Conservation (phyloP, 2,888 invertebrate genomes). For the Hirtodrosophila trivittata region DNA sequence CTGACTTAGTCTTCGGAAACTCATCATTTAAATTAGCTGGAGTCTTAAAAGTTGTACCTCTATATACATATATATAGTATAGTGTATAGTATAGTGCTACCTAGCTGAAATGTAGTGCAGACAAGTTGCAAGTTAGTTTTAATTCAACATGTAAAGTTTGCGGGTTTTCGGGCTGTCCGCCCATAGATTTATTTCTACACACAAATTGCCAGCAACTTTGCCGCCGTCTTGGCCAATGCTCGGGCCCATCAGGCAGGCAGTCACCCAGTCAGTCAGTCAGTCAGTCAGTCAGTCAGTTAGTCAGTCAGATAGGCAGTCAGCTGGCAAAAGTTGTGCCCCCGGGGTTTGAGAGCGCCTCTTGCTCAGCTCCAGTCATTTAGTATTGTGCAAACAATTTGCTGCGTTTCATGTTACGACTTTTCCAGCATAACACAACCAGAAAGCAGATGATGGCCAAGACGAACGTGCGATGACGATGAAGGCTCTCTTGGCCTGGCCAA, state of each 20-base stretch:
- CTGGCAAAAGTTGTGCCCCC: slow-evolving; percentile 21
- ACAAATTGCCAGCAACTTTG: slow-evolving; percentile 20
- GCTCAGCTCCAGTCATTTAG: slow-evolving; percentile 52
- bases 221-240: slow-evolving; percentile 12
- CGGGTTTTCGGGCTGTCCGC: slow-evolving; percentile 18
- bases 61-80: too few relatives aligned
- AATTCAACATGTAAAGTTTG: slow-evolving; percentile 20
- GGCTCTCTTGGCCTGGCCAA: slow-evolving; percentile 13
- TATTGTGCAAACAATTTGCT: slow-evolving; percentile 72
- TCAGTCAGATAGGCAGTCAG: slow-evolving; percentile 1
- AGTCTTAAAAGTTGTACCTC: slow-evolving; percentile 5
- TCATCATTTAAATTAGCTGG: not conserved
- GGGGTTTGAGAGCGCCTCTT: slow-evolving; percentile 27
- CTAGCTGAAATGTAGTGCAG: slow-evolving; percentile 6
- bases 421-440: slow-evolving; percentile 43
- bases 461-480: slow-evolving; percentile 33
- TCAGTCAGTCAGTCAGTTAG: not conserved
- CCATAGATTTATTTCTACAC: slow-evolving; percentile 35
- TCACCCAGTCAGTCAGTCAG: not conserved
- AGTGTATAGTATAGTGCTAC: too few relatives aligned
- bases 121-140: slow-evolving; percentile 25
- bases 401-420: slow-evolving; percentile 72
- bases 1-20: not conserved
- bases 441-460: slow-evolving; percentile 53
- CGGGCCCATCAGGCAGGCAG: slow-evolving; percentile 13